Percentiles rank a stretch among this genome's conserved stretches.
Conservation (phyloP, 2,888 invertebrate genomes). For the Caenorhabditis imperialis region DNA sequence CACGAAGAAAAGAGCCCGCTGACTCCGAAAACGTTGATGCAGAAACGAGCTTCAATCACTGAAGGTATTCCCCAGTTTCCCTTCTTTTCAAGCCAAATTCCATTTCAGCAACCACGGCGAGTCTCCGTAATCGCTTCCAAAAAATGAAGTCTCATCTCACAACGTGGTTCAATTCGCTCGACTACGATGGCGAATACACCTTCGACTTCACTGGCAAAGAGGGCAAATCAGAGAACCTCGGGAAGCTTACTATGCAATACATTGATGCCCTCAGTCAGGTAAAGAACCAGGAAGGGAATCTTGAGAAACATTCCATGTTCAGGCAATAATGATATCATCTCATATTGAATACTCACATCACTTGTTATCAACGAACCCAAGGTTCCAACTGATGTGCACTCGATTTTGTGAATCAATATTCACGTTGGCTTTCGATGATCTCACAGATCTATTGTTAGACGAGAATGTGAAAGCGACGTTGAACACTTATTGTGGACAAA, state of each 20-base stretch:
- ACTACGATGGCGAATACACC: slow-evolving; percentile 60
- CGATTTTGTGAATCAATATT: slow-evolving; percentile 57
- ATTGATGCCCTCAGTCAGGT: slow-evolving; percentile 58
- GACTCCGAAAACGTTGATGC: slow-evolving; percentile 1
- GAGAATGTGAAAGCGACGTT: slow-evolving; percentile 27
- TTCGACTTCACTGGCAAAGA: slow-evolving; percentile 34
- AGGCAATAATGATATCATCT: slow-evolving; percentile 57
- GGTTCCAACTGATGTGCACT: slow-evolving; percentile 51
- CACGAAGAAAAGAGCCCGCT: not conserved
- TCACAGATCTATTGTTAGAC: slow-evolving; percentile 25
- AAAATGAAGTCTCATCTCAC: slow-evolving; percentile 52
- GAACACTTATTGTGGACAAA: slow-evolving; percentile 38
- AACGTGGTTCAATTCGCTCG: slow-evolving; percentile 62
- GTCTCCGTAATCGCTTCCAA: slow-evolving; percentile 40
- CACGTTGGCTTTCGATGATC: slow-evolving; percentile 42
- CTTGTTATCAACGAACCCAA: slow-evolving; percentile 39
- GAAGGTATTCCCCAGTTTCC: slow-evolving; percentile 17
- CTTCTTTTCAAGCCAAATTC: not conserved
- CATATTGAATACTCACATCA: slow-evolving; percentile 56
- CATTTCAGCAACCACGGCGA: slow-evolving; percentile 28
- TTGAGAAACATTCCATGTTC: no score
- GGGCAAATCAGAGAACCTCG: slow-evolving; percentile 35
- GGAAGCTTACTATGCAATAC: slow-evolving; percentile 49
- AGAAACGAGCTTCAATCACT: slow-evolving; percentile 36
- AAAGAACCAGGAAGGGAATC: not conserved